Evolutionary conservation across 2,113 vertebrate genomes (phyloP), one percentile per base, ranked within the genome.

Genomic region (Ptilonorhynchus violaceus): DNA sequence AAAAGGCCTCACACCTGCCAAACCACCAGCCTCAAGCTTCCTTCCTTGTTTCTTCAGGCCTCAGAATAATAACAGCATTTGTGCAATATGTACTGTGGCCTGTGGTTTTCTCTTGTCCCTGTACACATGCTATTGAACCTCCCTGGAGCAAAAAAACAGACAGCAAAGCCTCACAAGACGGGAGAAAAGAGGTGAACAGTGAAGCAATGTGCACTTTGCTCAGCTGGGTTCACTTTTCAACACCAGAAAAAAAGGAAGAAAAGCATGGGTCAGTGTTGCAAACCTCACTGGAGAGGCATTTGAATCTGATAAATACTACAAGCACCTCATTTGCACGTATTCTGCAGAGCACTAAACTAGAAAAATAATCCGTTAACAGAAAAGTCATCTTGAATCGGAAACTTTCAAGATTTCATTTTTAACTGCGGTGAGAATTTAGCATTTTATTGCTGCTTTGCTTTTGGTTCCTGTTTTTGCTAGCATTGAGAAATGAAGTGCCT

Each of bases 11-110:
- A 93, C 97, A 97, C 97, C 97, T 96, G 98, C 97, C 96, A 93
- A 95, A 82, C 97, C 88, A 93, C 92, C 91, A 41, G 92, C 97
- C 96, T 97, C 96, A 94, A 96, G 91, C 95, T 98, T 98, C 98
- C 97, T 96, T 92, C 96, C 94, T 96, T 33, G 7, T 95, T 95
- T 95, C 83, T 84, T 85, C 79, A 94, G 87, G 92, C 87, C 84
- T 93, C 85, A 23, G 93, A 91, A 94, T 59, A 95, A 93, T 63
- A 50, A 28, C 82, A 93, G 89, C 95, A 14, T 96, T 89, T 96
- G 94, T 93, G 93, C 95, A 96, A 93, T 13, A 85, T 50, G 88
- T 67, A 74, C 33, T 16, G 63, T 2, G 3, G 73, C n/a, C 96
- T 91, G 93, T 30, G 95, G 93, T 97, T 97, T 94, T 88, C 70